phyloP scores from a whole-genome alignment of 2,888 invertebrate genomes.

The Homarus gammarus region DNA sequence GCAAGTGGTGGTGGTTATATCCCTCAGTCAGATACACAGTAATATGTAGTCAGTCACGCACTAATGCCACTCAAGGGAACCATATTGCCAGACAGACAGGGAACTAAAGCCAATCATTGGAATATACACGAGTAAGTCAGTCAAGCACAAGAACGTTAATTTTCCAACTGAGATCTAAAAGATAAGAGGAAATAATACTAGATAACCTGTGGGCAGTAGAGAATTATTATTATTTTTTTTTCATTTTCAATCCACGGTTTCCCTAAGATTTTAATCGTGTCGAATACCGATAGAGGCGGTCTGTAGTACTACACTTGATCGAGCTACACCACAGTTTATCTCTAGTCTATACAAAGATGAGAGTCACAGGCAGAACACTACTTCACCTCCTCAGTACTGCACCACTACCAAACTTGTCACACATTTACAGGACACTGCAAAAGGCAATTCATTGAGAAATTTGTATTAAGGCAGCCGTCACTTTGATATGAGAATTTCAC shows the following conservation, averaged over 20 bases:
- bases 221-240: not conserved
- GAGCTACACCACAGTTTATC: not conserved
- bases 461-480: slow-evolving; percentile 53
- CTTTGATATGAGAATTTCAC: slow-evolving; percentile 55
- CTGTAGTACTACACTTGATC: not conserved
- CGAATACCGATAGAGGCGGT: slow-evolving; percentile 2
- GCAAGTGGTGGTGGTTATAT: too few species aligned
- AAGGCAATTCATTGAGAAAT: slow-evolving; percentile 35
- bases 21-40: not conserved
- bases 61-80: not conserved
- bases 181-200: not conserved
- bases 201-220: slow-evolving; percentile 2
- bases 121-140: not conserved
- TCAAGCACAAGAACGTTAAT: not conserved
- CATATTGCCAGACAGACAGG: not conserved
- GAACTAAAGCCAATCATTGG: not conserved
- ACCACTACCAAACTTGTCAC: slow-evolving; percentile 1
- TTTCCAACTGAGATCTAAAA: slow-evolving; percentile 5
- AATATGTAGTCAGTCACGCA: not conserved
- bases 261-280: not conserved
- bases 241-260: too few species aligned
- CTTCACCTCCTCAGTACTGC: slow-evolving; percentile 25
- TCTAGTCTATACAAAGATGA: too few species aligned
- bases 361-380: not conserved
- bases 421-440: slow-evolving; percentile 20